Evolutionary conservation across 2,888 invertebrate genomes (phyloP), one percentile per base, ranked within the genome.

Genomic region (Ephialtes manifestator): DNA sequence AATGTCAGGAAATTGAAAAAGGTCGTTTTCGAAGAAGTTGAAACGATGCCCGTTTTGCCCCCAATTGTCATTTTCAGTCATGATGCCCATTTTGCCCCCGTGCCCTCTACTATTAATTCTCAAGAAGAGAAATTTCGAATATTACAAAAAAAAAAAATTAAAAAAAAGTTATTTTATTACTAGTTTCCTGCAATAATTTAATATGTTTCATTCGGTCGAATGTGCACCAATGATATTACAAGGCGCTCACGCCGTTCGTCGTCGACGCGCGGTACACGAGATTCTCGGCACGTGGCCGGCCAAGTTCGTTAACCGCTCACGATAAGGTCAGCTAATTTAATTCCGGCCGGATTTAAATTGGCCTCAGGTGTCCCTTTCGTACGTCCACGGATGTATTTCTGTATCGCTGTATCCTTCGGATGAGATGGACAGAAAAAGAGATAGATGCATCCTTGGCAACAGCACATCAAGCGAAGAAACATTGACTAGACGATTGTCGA

Each of bases 291-390:
- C 75, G 72, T 81, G 68, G 60, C 80, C 78, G 83, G 75, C 76
- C 85, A 85, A 87, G 87, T 87, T 87, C 87, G 83, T 87, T 87
- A 86, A 86, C 87, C 87, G 81, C 48, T 81, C 67, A 39, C 86
- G 81, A 86, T 87, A 86, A 86, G 84, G 86, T 87, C 85, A 87
- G 83, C 85, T 86, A 87, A 86, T 87, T 87, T 84, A 81, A 86
- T 84, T 85, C 80, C 80, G 83, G 83, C 82, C 85, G 79, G 87
- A 87, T 85, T 87, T 87, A 87, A 81, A 86, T 86, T 78, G 81
- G 84, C 83, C 84, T 81, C 76, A 80, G 77, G 68, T 84, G 77
- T 65, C 48, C 65, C 46, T 72, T 74, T 72, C 43, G 58, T 74
- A 43, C 46, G 58, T 11, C 24, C 7, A 5, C 15, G 28, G 10